Conservation (phyloP, 2,797 vertebrate genomes). For the Hipposideros larvatus region DNA sequence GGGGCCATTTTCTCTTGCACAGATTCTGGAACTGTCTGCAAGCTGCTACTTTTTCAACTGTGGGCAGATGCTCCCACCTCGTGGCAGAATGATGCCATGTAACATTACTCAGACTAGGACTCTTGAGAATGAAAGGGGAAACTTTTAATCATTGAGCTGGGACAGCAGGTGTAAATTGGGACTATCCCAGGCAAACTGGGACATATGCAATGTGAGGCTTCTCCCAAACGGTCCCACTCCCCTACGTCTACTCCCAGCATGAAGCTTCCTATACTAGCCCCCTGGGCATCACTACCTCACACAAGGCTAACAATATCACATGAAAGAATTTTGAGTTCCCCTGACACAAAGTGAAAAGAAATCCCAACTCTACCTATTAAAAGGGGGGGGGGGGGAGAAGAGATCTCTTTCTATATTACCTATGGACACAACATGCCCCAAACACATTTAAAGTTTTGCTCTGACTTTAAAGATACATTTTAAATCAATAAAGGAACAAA, state of each 20-base stretch:
- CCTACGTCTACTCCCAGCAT: not conserved
- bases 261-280: not conserved
- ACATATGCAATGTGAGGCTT: not conserved
- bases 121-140: not conserved
- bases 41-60: not conserved
- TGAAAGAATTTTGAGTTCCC: not conserved
- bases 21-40: too few species aligned
- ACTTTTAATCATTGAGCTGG: not conserved
- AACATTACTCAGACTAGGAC: not conserved
- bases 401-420: not conserved
- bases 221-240: not conserved
- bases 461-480: conserved; percentile 4
- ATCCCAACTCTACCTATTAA: not conserved
- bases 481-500: not conserved
- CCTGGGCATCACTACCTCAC: not conserved
- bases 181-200: not conserved
- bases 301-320: not conserved
- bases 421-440: not conserved
- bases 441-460: not conserved
- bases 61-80: conserved; percentile 58
- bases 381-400: not conserved
- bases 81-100: not conserved
- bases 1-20: not conserved
- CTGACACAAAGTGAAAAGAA: not conserved
- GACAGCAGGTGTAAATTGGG: not conserved